A percentile compares a stretch with the other conserved stretches of the same genome.
Conservation (phyloP, 2,113 vertebrate genomes). For the Hippoglossus stenolepis region DNA sequence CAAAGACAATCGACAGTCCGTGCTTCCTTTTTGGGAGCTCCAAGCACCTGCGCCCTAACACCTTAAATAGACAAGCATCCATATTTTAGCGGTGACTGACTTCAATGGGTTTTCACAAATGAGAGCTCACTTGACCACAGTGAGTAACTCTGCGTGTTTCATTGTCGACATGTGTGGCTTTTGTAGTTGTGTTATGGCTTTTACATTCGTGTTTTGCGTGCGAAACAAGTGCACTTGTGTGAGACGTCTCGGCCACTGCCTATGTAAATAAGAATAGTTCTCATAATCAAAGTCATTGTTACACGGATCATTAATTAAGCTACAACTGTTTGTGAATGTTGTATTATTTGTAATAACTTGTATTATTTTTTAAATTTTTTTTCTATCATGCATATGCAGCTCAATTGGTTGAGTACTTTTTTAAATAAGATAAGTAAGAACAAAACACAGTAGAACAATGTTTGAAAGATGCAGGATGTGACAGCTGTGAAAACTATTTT, state of each 20-base stretch:
- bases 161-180: too few species aligned
- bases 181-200: background rate
- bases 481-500: background rate
- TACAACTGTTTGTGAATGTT: slow-evolving; percentile 23
- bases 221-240: too few species aligned
- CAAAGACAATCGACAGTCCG: too few species aligned
- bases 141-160: too few species aligned
- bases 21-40: too few species aligned
- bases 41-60: too few species aligned
- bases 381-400: slow-evolving; percentile 1
- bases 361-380: slow-evolving; percentile 24
- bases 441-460: background rate
- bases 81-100: too few species aligned
- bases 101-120: too few species aligned
- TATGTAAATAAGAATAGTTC: slow-evolving; percentile 10
- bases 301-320: background rate
- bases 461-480: background rate
- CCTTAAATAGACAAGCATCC: too few species aligned
- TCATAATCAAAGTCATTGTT: slow-evolving; percentile 2
- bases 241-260: background rate
- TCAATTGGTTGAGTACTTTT: background rate
- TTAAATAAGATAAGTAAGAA: background rate
- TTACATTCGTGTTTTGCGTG: background rate
- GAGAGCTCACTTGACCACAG: too few species aligned
- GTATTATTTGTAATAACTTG: too few species aligned